Evolutionary conservation across 2,113 vertebrate species (phyloP), one percentile per base, ranked within the genome.

Genomic region (Zapus hudsonius): DNA sequence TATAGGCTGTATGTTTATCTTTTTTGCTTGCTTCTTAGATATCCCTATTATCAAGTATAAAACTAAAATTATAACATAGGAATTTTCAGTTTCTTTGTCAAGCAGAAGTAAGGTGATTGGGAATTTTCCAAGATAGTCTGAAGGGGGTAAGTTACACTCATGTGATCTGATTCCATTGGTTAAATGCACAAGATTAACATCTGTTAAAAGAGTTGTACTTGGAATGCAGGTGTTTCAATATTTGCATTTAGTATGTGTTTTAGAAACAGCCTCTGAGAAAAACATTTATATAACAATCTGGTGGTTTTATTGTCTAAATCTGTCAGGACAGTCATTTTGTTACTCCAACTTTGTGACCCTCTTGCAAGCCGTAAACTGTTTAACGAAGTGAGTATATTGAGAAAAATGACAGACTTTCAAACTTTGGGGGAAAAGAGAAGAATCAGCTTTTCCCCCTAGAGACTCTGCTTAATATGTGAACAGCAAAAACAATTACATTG

Each of bases 141-240:
- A 97, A 97, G 25, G 44, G 96, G 96, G 97, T 92, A 96, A 97
- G 93, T 96, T 97, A 85, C 94, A 96, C 97, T 97, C 97, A 95
- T 94, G 97, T 95, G 97, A 97, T 97, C 97, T 97, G 97, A 98
- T 98, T 96, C 96, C 97, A 97, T 94, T 94, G 91, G 98, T 96
- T 7, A 19, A 95, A 96, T 94, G 96, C 94, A 95, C 84, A 42
- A 84, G 97, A 98, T 98, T 98, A 98, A 98, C 98, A 98, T 98
- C 98, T 98, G 98, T 97, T 98, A 98, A 98, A 98, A 97, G 97
- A 96, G 97, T 98, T 98, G 98, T 94, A 95, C 96, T 98, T 97
- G 98, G 98, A 96, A 97, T 61, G 96, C 98, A 98, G 98, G 98
- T 98, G 98, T 98, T 98, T 98, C 98, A 98, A 98, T 98, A 98